These are phyloP conservation scores for Stomorhina lunata DNA, from an alignment of 2,888 invertebrate genomes.

Conservation along the genomic window DNA sequence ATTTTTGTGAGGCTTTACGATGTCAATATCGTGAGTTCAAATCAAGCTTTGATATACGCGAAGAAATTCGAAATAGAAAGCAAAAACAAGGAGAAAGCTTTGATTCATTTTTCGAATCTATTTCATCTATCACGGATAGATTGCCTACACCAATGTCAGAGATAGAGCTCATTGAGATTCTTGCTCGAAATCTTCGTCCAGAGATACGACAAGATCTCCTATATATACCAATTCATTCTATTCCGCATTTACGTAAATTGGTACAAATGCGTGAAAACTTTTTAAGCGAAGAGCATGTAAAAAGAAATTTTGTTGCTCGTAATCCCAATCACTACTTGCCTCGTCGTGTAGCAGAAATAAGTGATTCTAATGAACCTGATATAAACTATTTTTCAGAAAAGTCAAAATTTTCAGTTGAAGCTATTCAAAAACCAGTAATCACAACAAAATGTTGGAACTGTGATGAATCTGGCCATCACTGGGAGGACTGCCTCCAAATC, in stretches of 20 bases:
- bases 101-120: slow-evolving; percentile 4
- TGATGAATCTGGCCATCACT: neutral
- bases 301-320: neutral
- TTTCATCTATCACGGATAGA: neutral
- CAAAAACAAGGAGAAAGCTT: slow-evolving; percentile 18
- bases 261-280: neutral
- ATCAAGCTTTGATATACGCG: slow-evolving; percentile 19
- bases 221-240: neutral
- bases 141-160: neutral
- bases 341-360: neutral
- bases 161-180: neutral
- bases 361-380: neutral
- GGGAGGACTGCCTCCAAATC: neutral
- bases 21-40: slow-evolving; percentile 4
- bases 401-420: neutral
- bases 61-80: slow-evolving; percentile 44
- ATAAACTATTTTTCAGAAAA: no score
- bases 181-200: neutral
- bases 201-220: slow-evolving; percentile 4
- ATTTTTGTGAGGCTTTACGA: slow-evolving; percentile 20
- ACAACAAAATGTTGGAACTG: neutral
- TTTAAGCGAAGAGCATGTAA: neutral
- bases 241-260: neutral
- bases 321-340: neutral
- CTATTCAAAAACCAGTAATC: neutral